Conservation (phyloP, 2,888 invertebrate genomes). For the Parnassius apollo region DNA sequence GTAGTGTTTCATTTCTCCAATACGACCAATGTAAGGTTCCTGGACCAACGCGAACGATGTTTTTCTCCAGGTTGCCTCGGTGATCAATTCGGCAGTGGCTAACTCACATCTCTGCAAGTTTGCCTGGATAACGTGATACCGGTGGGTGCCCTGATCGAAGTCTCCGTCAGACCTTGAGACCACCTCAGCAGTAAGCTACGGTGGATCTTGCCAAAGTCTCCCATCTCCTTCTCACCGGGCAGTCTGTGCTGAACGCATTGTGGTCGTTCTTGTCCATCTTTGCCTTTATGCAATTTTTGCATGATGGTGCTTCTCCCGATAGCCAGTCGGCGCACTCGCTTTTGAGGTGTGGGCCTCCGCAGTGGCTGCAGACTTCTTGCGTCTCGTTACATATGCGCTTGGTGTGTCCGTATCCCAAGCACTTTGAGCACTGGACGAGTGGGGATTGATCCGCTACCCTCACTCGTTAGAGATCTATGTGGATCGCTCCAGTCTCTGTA, state of each 20-base stretch:
- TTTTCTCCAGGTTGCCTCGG: not conserved
- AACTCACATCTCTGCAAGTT: constrained; percentile 1
- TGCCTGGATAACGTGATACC: not conserved
- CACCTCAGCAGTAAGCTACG: not conserved
- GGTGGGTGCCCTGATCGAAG: no score
- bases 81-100: not conserved
- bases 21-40: not conserved
- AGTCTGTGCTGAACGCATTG: no score
- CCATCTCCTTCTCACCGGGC: not conserved
- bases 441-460: no score
- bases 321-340: not conserved
- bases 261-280: not conserved
- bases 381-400: no score
- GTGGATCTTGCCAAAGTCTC: not conserved
- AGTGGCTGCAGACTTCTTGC: not conserved
- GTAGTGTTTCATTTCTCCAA: no score
- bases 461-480: no score
- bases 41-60: not conserved
- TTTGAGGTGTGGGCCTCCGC: not conserved
- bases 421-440: no score
- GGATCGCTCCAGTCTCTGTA: no score
- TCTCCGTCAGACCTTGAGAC: not conserved
- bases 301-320: not conserved
- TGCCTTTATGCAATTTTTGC: not conserved
- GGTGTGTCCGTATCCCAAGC: no score